These are phyloP conservation scores for Phrynocephalus vlangalii DNA, from an alignment of 2,797 vertebrate species.

Conservation along the genomic window DNA sequence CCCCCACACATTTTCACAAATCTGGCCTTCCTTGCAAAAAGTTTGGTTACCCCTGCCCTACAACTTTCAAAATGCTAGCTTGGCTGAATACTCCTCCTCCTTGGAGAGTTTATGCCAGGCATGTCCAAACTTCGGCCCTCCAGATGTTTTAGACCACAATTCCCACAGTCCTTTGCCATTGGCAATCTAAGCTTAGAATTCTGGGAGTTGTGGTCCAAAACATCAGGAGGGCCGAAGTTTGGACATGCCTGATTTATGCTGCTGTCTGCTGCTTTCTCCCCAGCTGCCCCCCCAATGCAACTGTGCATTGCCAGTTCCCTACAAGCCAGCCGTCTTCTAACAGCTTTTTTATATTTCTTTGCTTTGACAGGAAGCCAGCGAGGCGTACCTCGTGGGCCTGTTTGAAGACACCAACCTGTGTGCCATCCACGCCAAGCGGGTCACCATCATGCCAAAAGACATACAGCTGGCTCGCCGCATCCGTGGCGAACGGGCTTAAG, in stretches of 20 bases:
- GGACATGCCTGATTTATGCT: not conserved
- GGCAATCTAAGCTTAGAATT: too few species aligned
- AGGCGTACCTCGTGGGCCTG: constrained; percentile 51
- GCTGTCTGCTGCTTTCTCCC: not conserved
- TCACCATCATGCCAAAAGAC: constrained; percentile 64
- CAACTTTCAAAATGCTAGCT: too few species aligned
- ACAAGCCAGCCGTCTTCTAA: not conserved
- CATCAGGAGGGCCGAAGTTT: too few species aligned
- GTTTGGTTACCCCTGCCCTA: too few species aligned
- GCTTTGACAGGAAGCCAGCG: constrained; percentile 52
- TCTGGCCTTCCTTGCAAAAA: too few species aligned
- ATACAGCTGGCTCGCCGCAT: constrained; percentile 57
- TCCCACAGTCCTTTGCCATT: too few species aligned
- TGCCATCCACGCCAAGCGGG: constrained; percentile 45
- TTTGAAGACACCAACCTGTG: constrained; percentile 48
- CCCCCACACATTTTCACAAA: too few species aligned
- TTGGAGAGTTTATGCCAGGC: too few species aligned
- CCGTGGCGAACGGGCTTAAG: constrained; percentile 53
- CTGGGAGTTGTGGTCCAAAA: too few species aligned
- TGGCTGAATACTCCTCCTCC: too few species aligned
- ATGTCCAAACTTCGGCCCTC: too few species aligned
- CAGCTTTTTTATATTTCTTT: not conserved
- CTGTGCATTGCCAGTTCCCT: not conserved
- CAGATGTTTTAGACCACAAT: too few species aligned
- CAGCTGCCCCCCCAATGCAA: fast-evolving